These are phyloP conservation scores for Platypus cylindrus DNA, from an alignment of 2,888 invertebrate genomes.

Conservation along the genomic window DNA sequence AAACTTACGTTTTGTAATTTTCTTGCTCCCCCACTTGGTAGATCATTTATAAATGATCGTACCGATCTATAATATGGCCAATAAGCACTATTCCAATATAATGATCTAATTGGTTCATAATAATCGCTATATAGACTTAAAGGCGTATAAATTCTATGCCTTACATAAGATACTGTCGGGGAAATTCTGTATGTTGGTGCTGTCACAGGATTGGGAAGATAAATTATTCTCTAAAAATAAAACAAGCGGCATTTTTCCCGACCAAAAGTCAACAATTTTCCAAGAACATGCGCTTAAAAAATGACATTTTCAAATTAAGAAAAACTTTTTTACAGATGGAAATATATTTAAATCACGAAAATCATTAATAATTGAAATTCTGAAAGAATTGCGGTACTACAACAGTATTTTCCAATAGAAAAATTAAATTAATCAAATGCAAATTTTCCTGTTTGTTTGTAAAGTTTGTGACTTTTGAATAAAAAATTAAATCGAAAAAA, in stretches of 20 bases:
- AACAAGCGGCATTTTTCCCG: conserved; percentile 5
- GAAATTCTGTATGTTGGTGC: conserved; percentile 19
- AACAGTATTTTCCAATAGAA: too few relatives aligned
- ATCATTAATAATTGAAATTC: too few relatives aligned
- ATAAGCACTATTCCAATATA: conserved; percentile 21
- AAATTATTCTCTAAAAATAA: conserved; percentile 29
- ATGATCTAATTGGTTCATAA: conserved; percentile 23
- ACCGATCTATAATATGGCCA: conserved; percentile 22
- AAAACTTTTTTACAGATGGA: too few relatives aligned
- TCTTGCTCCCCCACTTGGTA: conserved; percentile 13
- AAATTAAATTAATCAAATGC: too few relatives aligned
- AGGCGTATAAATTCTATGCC: conserved; percentile 24
- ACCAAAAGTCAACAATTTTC: too few relatives aligned
- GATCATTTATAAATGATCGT: conserved; percentile 17
- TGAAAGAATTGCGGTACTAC: too few relatives aligned
- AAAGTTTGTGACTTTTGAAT: too few relatives aligned
- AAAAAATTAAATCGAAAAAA: too few relatives aligned
- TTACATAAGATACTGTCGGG: conserved; percentile 17
- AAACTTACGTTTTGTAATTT: conserved; percentile 26
- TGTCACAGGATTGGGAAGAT: conserved; percentile 26
- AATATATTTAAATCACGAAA: too few relatives aligned
- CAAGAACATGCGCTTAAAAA: too few relatives aligned
- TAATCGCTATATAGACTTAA: conserved; percentile 24
- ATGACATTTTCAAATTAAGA: too few relatives aligned
- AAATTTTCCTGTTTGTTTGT: too few relatives aligned